Conservation (phyloP, 2,113 vertebrate species). For the Spea bombifrons region DNA sequence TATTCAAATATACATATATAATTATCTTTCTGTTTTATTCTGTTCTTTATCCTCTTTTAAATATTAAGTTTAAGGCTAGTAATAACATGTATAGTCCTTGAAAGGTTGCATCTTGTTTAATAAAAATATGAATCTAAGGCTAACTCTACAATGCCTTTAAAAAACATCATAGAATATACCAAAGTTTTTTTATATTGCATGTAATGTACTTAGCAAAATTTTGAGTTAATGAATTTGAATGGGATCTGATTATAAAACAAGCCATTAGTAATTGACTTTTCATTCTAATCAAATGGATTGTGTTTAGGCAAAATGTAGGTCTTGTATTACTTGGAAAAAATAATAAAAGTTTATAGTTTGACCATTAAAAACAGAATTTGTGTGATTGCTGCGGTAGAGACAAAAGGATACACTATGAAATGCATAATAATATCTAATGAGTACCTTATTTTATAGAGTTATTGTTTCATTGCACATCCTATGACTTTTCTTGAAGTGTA, state of each 20-base stretch:
- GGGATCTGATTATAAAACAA: background rate
- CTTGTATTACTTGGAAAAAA: background rate
- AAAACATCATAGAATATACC: background rate
- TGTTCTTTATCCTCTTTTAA: too few species aligned
- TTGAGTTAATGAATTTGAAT: background rate
- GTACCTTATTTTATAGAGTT: background rate
- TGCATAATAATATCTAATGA: background rate
- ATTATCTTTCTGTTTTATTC: too few species aligned
- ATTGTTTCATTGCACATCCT: background rate
- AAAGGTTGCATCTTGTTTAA: background rate
- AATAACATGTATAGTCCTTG: background rate
- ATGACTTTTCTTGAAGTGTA: background rate
- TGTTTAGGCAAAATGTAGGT: background rate
- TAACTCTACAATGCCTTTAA: background rate
- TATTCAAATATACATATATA: too few species aligned
- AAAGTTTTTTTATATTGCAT: background rate
- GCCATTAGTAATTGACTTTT: background rate
- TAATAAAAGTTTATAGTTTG: background rate
- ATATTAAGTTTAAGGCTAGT: background rate
- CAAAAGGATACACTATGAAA: background rate
- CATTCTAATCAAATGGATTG: background rate
- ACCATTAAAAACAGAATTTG: background rate
- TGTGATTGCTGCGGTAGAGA: background rate
- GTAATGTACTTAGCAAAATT: background rate
- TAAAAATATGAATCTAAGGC: background rate